Evolutionary conservation across 2,888 invertebrate species (phyloP).

Genomic region (Zhuqinia jingwanae): DNA sequence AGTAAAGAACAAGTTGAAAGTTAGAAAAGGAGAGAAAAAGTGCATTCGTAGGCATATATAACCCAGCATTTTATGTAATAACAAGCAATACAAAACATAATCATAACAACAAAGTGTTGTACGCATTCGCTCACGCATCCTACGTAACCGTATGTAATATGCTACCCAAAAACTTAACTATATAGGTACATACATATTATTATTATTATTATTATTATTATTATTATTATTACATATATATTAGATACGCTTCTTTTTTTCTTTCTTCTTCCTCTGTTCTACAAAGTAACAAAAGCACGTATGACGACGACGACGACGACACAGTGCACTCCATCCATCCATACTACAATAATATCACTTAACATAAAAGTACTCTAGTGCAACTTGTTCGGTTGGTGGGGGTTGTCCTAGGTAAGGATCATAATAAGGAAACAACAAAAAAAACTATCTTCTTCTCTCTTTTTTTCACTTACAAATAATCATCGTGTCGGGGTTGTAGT

Average conservation of each 20-base stretch:
- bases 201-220: too few relatives aligned
- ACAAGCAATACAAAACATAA: background rate
- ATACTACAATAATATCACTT: background rate
- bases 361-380: background rate
- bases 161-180: too few relatives aligned
- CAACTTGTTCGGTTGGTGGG: slow-evolving; percentile 64
- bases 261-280: background rate
- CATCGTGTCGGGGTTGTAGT: slow-evolving; percentile 21
- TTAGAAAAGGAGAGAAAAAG: slow-evolving; percentile 3
- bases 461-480: slow-evolving; percentile 30
- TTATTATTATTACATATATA: background rate
- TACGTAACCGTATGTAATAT: too few relatives aligned
- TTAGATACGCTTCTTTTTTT: background rate
- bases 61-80: slow-evolving; percentile 23
- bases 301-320: background rate
- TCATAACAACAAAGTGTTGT: background rate
- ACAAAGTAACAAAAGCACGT: slow-evolving; percentile 1
- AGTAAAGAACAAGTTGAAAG: slow-evolving; percentile 33
- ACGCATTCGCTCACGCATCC: background rate
- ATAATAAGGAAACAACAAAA: slow-evolving; percentile 63
- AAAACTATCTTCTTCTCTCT: slow-evolving; percentile 33
- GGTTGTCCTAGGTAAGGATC: slow-evolving; percentile 70
- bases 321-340: slow-evolving; percentile 9
- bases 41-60: slow-evolving; percentile 37
- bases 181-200: too few relatives aligned